Percentiles rank a stretch among this genome's conserved stretches.
These are phyloP conservation scores for Drosophila sp. DNA, from an alignment of 1,140 invertebrate species.

Conservation along the genomic window DNA sequence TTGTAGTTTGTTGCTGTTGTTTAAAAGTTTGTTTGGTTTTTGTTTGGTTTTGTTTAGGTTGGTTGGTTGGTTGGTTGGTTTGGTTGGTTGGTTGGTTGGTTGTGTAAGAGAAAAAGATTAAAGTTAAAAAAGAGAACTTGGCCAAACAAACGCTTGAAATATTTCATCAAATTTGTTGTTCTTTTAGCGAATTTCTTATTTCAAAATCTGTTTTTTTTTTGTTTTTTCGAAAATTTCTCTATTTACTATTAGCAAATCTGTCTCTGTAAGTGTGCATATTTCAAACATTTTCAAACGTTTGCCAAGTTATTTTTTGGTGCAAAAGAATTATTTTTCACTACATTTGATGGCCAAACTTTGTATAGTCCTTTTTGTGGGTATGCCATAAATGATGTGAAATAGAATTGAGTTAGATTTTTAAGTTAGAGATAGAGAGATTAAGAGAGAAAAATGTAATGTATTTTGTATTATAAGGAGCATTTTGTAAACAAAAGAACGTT, in stretches of 20 bases:
- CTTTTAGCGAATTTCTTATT: neutral
- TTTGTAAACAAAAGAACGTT: conserved; percentile 18
- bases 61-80: conserved; percentile 49
- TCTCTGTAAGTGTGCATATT: neutral
- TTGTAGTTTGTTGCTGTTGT: conserved; percentile 57
- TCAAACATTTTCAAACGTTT: conserved; percentile 24
- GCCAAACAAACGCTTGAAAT: conserved; percentile 32
- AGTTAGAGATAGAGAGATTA: conserved; percentile 32
- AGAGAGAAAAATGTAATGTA: conserved; percentile 34
- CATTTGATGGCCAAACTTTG: conserved; percentile 33
- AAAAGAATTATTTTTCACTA: conserved; percentile 4
- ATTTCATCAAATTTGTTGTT: neutral
- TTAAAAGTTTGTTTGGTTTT: conserved; percentile 36
- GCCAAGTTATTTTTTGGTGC: conserved; percentile 12
- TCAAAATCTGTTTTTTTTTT: neutral
- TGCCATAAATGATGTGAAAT: conserved; percentile 50
- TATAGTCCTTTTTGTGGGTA: conserved; percentile 35
- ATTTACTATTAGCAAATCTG: neutral
- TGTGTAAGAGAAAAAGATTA: conserved; percentile 58
- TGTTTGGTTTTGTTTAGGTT: conserved; percentile 47
- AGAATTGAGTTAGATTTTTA: conserved; percentile 31
- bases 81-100: conserved; percentile 47
- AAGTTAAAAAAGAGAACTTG: conserved; percentile 49
- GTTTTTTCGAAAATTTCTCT: neutral
- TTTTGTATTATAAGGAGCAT: conserved; percentile 21